These are phyloP conservation scores for Apocheima hispidaria DNA, from an alignment of 2,888 invertebrate species.

Conservation along the genomic window DNA sequence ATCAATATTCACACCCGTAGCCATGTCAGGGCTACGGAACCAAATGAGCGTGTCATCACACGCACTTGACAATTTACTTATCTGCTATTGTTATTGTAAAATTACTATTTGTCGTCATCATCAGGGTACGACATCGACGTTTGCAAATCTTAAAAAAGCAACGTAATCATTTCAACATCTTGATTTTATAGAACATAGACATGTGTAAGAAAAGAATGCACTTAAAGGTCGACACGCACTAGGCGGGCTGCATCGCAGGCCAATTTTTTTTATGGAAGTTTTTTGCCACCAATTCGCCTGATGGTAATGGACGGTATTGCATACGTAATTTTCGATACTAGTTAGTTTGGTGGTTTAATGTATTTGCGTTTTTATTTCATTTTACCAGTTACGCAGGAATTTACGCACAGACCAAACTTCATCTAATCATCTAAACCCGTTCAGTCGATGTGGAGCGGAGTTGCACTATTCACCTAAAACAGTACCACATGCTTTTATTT, in stretches of 20 bases:
- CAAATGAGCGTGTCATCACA: neutral
- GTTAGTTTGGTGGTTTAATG: too few relatives aligned
- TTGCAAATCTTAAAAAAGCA: conserved; percentile 18
- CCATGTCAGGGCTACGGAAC: neutral
- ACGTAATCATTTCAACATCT: conserved; percentile 24
- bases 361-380: too few relatives aligned
- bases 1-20: neutral
- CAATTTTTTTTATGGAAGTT: neutral
- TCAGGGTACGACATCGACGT: neutral
- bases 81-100: conserved; percentile 5
- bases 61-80: too few relatives aligned
- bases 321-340: too few relatives aligned
- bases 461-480: too few relatives aligned
- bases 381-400: too few relatives aligned
- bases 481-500: too few relatives aligned
- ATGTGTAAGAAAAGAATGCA: conserved; percentile 15
- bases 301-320: too few relatives aligned
- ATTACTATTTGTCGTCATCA: neutral
- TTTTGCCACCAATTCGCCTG: too few relatives aligned
- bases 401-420: too few relatives aligned
- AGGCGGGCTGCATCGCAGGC: neutral
- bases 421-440: too few relatives aligned
- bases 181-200: conserved; percentile 17
- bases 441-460: too few relatives aligned
- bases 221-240: conserved; percentile 14